phyloP scores from a whole-genome alignment of 2,888 invertebrate species.

The Serrognathus titanus region DNA sequence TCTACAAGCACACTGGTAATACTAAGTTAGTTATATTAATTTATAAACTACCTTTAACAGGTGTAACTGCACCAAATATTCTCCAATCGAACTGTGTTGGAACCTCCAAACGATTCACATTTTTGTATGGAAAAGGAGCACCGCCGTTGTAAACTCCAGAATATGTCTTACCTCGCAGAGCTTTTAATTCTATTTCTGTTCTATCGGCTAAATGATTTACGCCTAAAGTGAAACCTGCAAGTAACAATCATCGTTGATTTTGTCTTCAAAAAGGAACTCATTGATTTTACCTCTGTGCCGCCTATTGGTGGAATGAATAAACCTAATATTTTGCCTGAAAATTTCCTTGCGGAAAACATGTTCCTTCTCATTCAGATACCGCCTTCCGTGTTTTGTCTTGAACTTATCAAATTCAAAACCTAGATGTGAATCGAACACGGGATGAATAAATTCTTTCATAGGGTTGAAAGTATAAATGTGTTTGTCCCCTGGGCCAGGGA shows the following conservation, averaged over 20 bases:
- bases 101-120: conserved; percentile 52
- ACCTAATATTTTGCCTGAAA: conserved; percentile 85
- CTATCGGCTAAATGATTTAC: conserved; percentile 89
- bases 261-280: not conserved
- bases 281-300: conserved; percentile 36
- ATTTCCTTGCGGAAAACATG: conserved; percentile 68
- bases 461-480: conserved; percentile 87
- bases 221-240: conserved; percentile 65
- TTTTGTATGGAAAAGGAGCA: conserved; percentile 71
- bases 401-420: conserved; percentile 74
- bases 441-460: conserved; percentile 85
- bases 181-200: conserved; percentile 71
- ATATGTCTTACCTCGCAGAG: conserved; percentile 65
- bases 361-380: conserved; percentile 64
- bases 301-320: conserved; percentile 42
- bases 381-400: conserved; percentile 65
- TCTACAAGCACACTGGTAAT: conserved; percentile 54
- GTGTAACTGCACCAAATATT: conserved; percentile 86
- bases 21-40: not conserved
- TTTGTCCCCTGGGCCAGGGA: conserved; percentile 81
- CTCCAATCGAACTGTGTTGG: conserved; percentile 89
- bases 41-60: conserved; percentile 71
- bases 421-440: conserved; percentile 65
- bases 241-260: not conserved
- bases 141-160: conserved; percentile 72